Percentiles rank a stretch among this genome's conserved stretches.
These are phyloP conservation scores for Macrophya annulata DNA, from an alignment of 2,888 invertebrate species.

Conservation along the genomic window DNA sequence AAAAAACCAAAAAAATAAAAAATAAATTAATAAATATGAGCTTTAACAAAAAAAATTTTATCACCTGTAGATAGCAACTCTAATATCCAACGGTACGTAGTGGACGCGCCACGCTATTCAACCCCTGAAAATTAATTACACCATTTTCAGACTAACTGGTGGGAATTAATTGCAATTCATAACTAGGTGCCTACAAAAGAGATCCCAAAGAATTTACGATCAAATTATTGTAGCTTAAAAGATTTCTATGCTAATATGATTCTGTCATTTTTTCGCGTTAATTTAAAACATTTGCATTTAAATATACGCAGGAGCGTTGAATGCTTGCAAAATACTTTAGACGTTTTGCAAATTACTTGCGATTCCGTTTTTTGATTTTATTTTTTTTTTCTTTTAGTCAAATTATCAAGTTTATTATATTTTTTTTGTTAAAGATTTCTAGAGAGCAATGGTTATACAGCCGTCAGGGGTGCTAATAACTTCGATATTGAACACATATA, in stretches of 20 bases:
- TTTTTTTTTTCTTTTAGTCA: not conserved
- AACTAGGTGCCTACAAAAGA: slow-evolving; percentile 19
- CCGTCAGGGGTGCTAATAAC: not conserved
- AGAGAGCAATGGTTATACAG: not conserved
- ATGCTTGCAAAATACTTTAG: not conserved
- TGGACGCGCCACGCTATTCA: not conserved
- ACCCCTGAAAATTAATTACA: slow-evolving; percentile 30
- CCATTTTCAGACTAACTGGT: slow-evolving; percentile 24
- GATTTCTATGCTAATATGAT: not conserved
- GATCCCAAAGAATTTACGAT: slow-evolving; percentile 27
- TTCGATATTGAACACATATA: not conserved
- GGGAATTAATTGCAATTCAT: slow-evolving; percentile 37
- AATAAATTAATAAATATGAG: not conserved
- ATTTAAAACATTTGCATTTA: not conserved
- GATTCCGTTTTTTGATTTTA: not conserved
- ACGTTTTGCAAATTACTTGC: not conserved
- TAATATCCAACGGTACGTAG: slow-evolving; percentile 5
- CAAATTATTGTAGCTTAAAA: slow-evolving; percentile 20
- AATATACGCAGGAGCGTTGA: not conserved
- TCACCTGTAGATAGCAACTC: not conserved
- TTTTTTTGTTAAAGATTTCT: not conserved
- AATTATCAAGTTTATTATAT: not conserved
- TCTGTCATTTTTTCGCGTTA: not conserved
- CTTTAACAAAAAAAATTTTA: not conserved
- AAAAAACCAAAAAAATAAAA: not conserved